These are phyloP conservation scores for Perdita meconis DNA, from an alignment of 2,888 invertebrate species.

Conservation along the genomic window DNA sequence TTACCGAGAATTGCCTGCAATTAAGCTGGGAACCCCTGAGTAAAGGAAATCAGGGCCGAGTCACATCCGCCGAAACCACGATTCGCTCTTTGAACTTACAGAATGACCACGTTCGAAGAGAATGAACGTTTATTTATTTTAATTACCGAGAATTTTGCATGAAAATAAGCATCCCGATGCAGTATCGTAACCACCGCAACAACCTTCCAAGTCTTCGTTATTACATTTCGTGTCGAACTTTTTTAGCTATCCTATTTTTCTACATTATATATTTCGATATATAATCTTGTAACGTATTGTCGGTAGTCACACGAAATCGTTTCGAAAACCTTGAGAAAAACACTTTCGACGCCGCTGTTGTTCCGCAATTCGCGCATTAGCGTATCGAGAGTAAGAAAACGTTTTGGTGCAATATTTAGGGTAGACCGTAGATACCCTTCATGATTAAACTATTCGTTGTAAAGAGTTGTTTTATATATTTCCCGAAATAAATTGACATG, in stretches of 20 bases:
- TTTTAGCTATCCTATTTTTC: constrained; percentile 80
- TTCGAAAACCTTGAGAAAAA: constrained; percentile 20
- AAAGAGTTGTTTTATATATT: constrained; percentile 78
- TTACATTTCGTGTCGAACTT: constrained; percentile 57
- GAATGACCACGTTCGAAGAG: constrained; percentile 12
- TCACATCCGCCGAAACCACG: constrained; percentile 4
- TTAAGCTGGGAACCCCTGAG: constrained; percentile 3
- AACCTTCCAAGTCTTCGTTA: constrained; percentile 40
- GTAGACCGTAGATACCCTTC: constrained; percentile 56
- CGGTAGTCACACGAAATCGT: constrained; percentile 23
- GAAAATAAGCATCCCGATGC: constrained; percentile 19
- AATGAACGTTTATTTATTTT: constrained; percentile 38
- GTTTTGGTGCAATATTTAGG: constrained; percentile 71
- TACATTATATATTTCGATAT: constrained; percentile 76
- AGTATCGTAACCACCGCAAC: neutral
- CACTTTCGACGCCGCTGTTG: constrained; percentile 18
- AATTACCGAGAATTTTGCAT: constrained; percentile 11
- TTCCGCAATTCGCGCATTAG: constrained; percentile 52
- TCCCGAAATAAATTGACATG: constrained; percentile 74
- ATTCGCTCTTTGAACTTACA: constrained; percentile 15
- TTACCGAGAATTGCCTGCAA: neutral
- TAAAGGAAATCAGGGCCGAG: constrained; percentile 17
- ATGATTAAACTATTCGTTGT: constrained; percentile 66
- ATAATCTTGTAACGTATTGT: constrained; percentile 35
- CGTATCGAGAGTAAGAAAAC: constrained; percentile 61